phyloP scores from a whole-genome alignment of 2,113 vertebrate genomes.

The Setophaga coronata region DNA sequence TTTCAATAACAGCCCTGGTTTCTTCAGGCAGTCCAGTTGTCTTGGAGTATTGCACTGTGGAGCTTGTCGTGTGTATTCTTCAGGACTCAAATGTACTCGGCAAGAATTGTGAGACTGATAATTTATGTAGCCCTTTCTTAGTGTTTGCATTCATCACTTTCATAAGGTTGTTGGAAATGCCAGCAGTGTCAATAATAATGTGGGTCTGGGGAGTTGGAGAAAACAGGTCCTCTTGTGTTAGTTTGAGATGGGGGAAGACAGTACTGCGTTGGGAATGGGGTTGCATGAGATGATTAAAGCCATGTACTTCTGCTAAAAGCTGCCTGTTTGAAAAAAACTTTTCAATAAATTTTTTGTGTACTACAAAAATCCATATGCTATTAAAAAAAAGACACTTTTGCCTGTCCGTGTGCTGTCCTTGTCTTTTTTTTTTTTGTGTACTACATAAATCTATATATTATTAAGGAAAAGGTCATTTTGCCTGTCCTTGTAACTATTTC shows the following conservation, averaged over 20 bases:
- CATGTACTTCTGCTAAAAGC: background rate
- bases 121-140: background rate
- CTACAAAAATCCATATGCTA: background rate
- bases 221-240: background rate
- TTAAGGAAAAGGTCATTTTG: background rate
- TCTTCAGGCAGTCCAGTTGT: background rate
- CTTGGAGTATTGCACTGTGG: background rate
- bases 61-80: rapidly evolving
- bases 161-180: background rate
- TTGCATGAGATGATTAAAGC: background rate
- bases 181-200: background rate
- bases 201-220: background rate
- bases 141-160: background rate
- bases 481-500: background rate
- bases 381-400: background rate
- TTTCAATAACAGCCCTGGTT: background rate
- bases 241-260: background rate
- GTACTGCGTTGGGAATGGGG: background rate
- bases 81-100: background rate
- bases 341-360: background rate
- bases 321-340: background rate
- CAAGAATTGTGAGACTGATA: background rate
- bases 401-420: background rate
- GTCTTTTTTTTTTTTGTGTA: background rate
- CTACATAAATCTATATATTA: background rate